Base-by-base conservation (phyloP, 2,888 invertebrate species). In the Poecilobothrus nobilitatus region DNA sequence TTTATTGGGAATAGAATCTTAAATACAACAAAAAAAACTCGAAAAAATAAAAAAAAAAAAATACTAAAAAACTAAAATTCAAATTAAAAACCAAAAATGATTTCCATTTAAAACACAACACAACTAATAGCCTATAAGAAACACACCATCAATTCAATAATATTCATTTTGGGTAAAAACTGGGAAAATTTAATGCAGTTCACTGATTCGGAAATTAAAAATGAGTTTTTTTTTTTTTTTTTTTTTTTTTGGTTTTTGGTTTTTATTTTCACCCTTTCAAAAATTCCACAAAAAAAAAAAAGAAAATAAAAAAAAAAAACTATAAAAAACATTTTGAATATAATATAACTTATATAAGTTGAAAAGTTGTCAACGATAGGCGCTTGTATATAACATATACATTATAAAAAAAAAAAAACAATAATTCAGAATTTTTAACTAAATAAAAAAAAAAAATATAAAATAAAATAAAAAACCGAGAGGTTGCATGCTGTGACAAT, bases 171-270 rank as follows among this genome's bases (percentile, higher is more conserved):
- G 2, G 27, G 27, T 4, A 4, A 27, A 27, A 27, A 27, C 2
- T 27, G 27, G 27, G 27, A 27, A 27, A 27, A 4, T 27, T 53
- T 53, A 53, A 53, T n/a, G 15, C 53, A 53, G 53, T 53, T 53
- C 53, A 53, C 53, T 53, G 53, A 53, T 53, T 53, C 53, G 53
- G 53, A 53, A 53, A 53, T 53, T 53, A 53, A 53, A 53, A 53
- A 53, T 53, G 53, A 53, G 12, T 53, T 53, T 53, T 53, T 4
- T 1, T n/a, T 53, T 15, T 53, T 12, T 53, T 53, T 53, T 2
- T 9, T 9, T 4, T 15, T 53, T 6, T 53, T 18, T 44, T 9
- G 3, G 6, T 15, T 44, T 44, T 44, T 44, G 6, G 44, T 44
- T 12, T 9, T n/a, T 53, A 18, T 53, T 18, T 53, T 53, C 18